Conservation (phyloP, 2,797 vertebrate genomes). For the Ctenopoma multispine region DNA sequence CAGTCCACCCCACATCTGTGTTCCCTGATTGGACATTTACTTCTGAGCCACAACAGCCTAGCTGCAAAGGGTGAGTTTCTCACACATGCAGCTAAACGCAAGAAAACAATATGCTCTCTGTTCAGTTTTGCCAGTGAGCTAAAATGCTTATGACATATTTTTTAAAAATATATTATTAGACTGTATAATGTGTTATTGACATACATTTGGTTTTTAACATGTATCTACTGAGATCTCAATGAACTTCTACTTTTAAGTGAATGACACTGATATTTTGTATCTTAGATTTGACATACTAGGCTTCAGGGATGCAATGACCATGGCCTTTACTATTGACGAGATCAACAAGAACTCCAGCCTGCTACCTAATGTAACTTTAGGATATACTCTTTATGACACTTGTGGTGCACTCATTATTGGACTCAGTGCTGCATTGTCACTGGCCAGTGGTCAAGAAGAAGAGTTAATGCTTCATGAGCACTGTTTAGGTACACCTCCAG, state of each 20-base stretch:
- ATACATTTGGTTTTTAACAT: too few species aligned
- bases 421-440: conserved; percentile 74
- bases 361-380: conserved; percentile 80
- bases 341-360: conserved; percentile 78
- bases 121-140: too few species aligned
- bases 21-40: conserved; percentile 74
- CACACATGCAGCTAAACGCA: too few species aligned
- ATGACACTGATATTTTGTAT: neutral
- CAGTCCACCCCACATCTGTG: conserved; percentile 72
- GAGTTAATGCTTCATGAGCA: conserved; percentile 43
- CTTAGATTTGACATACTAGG: conserved; percentile 57
- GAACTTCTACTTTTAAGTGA: neutral
- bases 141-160: too few species aligned
- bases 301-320: conserved; percentile 76
- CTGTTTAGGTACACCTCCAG: conserved; percentile 55
- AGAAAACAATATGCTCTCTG: too few species aligned
- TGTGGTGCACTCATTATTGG: conserved; percentile 76
- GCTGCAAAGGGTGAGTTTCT: conserved; percentile 60
- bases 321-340: conserved; percentile 80
- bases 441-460: conserved; percentile 64
- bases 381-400: conserved; percentile 83
- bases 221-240: too few species aligned
- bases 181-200: too few species aligned
- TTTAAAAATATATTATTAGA: too few species aligned
- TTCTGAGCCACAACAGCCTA: conserved; percentile 70